These are phyloP conservation scores for Eudasyphora cyanicolor DNA, from an alignment of 2,888 invertebrate species.

Conservation along the genomic window DNA sequence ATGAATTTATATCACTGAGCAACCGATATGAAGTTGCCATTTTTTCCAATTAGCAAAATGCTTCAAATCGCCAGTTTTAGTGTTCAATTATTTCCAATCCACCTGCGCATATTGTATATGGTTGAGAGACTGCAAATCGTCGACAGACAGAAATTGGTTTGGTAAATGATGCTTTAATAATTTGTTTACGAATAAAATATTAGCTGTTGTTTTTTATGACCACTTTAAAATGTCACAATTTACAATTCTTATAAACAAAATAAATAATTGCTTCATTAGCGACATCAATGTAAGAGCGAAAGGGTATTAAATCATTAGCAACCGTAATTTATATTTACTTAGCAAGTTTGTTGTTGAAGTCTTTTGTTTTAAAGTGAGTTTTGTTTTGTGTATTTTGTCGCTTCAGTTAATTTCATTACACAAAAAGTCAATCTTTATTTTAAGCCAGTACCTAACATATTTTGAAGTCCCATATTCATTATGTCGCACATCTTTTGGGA, in stretches of 20 bases:
- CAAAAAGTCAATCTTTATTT: too few relatives aligned
- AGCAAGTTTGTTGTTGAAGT: not conserved
- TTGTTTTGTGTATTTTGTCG: too few relatives aligned
- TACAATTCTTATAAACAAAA: conserved; percentile 22
- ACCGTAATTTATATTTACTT: not conserved
- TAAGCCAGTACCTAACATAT: too few relatives aligned
- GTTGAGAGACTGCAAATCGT: too few relatives aligned
- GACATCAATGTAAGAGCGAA: not conserved
- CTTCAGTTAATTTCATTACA: too few relatives aligned
- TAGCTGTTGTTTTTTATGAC: not conserved
- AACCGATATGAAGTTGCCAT: conserved; percentile 41
- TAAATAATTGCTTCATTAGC: conserved; percentile 31
- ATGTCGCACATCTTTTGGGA: too few relatives aligned
- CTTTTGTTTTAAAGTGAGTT: too few relatives aligned
- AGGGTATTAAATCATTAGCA: not conserved
- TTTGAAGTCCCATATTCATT: too few relatives aligned
- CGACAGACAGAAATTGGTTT: conserved; percentile 7
- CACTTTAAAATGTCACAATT: conserved; percentile 21
- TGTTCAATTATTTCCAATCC: conserved; percentile 37
- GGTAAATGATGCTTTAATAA: conserved; percentile 11
- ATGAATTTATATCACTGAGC: conserved; percentile 51
- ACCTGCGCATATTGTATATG: conserved; percentile 43
- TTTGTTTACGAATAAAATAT: conserved; percentile 3
- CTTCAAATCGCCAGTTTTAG: not conserved
- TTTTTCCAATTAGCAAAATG: conserved; percentile 23